Evolutionary conservation across 2,797 vertebrate species (phyloP), one percentile per base, ranked within the genome.

Genomic region (Lepidocolaptes lacrymiger): DNA sequence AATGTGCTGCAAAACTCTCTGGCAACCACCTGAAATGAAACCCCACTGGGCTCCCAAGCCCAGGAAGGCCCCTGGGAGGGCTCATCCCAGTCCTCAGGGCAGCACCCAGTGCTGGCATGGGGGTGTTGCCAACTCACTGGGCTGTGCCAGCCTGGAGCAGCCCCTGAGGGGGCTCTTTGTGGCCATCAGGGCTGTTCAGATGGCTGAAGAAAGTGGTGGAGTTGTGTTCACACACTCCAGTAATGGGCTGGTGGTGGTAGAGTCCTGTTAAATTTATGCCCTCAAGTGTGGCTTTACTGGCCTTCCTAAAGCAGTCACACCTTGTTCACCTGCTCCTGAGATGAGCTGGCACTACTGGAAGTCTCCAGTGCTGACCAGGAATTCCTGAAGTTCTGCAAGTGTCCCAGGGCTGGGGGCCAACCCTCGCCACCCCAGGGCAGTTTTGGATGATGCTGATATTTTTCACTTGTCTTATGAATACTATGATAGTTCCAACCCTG

Each of bases 221-320:
- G 74, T 43, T 48, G 28, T 3, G 4, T 39, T 75, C 34, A 6
- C 13, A 1, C 19, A 1, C 8, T 63, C 54, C 34, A 4, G 2
- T 3, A 28, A 39, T 0, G 8, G 34, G 58, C 74, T 76, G 66
- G 12, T 14, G 62, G 3, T 59, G 54, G 67, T 2, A 18, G 32
- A 63, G 54, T 12, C 52, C 7, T 2, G 7, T 17, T 49, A 6
- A 32, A 49, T 54, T 6, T 9, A 1, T 19, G 81, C 67, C 58
- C 39, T 51, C 0, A 0, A 28, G 14, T 28, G 34, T 36, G 63
- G 10, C 39, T 73, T 28, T 32, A 1, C 7, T 39, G 20, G 3
- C n/a, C 32, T 89, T 54, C 48, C 52, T 63, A 8, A 43, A 83
- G 74, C 3, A 78, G 54, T 32, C 56, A 1, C 9, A 14, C 4